Evolutionary conservation across 2,888 invertebrate genomes (phyloP), one percentile per base, ranked within the genome.

Genomic region (Ectemnius lituratus): DNA sequence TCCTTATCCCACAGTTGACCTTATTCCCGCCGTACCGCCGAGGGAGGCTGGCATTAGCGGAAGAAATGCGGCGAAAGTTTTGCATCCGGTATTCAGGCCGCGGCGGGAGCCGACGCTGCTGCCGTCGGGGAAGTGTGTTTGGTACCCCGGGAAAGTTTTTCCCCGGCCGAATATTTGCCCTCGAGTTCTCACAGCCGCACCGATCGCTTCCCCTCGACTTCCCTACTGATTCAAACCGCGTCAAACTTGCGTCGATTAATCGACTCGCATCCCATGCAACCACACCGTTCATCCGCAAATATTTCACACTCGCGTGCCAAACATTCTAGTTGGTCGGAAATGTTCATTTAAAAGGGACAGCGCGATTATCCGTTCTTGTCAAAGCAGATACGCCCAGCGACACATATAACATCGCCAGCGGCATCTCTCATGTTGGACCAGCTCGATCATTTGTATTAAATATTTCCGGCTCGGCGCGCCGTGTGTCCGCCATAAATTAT

Each of bases 21-120:
- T 80, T 82, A 81, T 82, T 80, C 69, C 71, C 16, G 52, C 52
- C 52, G 5, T 16, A 52, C 52, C 16, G n/a, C 16, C 52, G 16
- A 16, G 52, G 52, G 14, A 16, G n/a, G 67, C 56, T 56, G 70
- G 78, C 64, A 76, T 81, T 83, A 81, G 70, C 66, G 63, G 72
- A 81, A 83, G 81, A 83, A 83, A 83, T 81, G 81, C 78, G 73
- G 78, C 64, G 75, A 83, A 81, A 81, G 81, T 81, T 81, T 69
- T 68, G 78, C 81, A 83, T 83, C 74, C 71, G 73, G 78, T 74
- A 83, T 81, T 81, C 82, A 75, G 52, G 66, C 28, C 70, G 66
- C 74, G 58, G 57, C 52, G 63, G 16, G 52, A 16, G 52, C 37
- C 37, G 37, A 37, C 37, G 37, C 37, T 37, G 0, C 16, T 37